Conservation (phyloP, 2,113 vertebrate species). For the Cricetomys ansorgei region DNA sequence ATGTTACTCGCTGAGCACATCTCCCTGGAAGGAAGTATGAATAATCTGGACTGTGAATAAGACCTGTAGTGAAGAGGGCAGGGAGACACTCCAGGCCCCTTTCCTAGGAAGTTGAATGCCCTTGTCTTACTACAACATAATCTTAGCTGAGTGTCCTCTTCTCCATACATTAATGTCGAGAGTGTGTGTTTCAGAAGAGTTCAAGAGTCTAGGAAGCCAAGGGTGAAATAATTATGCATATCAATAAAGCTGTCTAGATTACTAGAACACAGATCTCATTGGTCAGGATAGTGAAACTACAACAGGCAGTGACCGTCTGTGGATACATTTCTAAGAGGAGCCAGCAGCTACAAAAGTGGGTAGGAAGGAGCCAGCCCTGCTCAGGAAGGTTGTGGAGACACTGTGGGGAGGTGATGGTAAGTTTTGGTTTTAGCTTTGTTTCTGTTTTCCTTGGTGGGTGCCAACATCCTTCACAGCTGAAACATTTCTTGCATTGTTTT, state of each 20-base stretch:
- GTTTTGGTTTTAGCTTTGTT: not conserved
- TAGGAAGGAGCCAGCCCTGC: not conserved
- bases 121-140: not conserved
- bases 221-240: not conserved
- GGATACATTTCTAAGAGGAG: not conserved
- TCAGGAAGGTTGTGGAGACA: not conserved
- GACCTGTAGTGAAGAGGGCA: not conserved
- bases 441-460: not conserved
- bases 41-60: not conserved
- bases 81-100: not conserved
- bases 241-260: not conserved
- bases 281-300: not conserved
- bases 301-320: not conserved
- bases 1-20: not conserved
- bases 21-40: not conserved
- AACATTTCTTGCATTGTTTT: not conserved
- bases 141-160: not conserved
- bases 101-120: not conserved
- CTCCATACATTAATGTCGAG: not conserved
- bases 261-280: not conserved
- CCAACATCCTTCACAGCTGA: not conserved
- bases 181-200: not conserved
- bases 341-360: not conserved
- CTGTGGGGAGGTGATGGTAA: not conserved
- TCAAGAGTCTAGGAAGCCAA: not conserved